Evolutionary conservation across 2,888 invertebrate genomes (phyloP).

Genomic region (Dynastes tityus): DNA sequence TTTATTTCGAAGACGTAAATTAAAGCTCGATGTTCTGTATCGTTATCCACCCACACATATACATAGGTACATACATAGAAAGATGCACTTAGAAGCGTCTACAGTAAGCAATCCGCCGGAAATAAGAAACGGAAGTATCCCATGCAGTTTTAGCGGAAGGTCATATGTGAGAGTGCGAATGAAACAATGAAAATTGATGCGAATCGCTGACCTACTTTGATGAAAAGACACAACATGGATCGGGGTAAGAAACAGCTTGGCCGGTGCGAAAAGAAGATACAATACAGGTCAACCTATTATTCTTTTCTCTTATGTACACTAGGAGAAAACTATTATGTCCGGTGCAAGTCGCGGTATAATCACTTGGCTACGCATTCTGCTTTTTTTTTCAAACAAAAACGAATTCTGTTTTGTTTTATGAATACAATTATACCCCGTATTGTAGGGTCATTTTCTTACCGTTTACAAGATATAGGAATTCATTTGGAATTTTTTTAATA

Average conservation of each 20-base stretch:
- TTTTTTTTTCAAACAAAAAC: no score
- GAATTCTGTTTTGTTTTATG: no score
- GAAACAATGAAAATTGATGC: slow-evolving; percentile 19
- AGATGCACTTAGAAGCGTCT: background rate
- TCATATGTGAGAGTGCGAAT: slow-evolving; percentile 51
- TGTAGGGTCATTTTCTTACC: no score
- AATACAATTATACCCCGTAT: no score
- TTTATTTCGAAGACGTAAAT: slow-evolving; percentile 44
- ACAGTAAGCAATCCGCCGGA: slow-evolving; percentile 16
- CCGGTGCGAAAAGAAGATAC: slow-evolving; percentile 4
- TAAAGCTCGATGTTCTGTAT: slow-evolving; percentile 3
- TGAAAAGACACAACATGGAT: slow-evolving; percentile 20
- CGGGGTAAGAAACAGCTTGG: background rate
- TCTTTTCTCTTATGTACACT: slow-evolving; percentile 1
- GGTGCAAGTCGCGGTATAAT: no score
- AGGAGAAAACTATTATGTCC: no score
- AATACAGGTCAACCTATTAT: background rate
- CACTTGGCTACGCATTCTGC: no score
- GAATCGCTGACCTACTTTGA: slow-evolving; percentile 45
- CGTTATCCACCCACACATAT: background rate
- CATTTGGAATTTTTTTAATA: no score
- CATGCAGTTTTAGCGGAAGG: slow-evolving; percentile 11
- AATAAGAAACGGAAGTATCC: slow-evolving; percentile 15
- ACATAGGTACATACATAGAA: no score
- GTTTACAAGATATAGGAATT: no score